Evolutionary conservation across 2,797 vertebrate species (phyloP).

Genomic region (Clarias fuscus): DNA sequence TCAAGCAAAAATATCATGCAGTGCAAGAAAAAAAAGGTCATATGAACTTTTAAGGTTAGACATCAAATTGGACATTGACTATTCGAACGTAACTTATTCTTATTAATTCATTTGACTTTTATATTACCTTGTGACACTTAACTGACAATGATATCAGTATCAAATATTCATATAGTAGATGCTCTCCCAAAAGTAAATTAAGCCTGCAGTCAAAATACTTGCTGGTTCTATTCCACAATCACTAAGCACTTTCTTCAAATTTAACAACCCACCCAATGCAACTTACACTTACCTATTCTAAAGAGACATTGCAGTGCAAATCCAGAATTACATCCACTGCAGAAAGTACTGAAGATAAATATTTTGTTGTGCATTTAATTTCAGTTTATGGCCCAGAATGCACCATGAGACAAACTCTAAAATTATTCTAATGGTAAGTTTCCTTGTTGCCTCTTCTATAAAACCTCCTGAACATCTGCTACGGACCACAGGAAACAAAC

Average conservation of each 20-base stretch:
- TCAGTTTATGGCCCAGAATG: conserved; percentile 68
- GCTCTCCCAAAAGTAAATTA: conserved; percentile 61
- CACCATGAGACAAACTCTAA: conserved; percentile 69
- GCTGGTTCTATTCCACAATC: conserved; percentile 58
- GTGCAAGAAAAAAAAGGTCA: conserved; percentile 61
- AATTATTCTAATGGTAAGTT: conserved; percentile 69
- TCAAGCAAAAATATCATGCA: neutral
- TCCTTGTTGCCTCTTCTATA: conserved; percentile 56
- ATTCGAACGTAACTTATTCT: conserved; percentile 64
- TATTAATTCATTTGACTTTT: conserved; percentile 66
- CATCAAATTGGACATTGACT: conserved; percentile 65
- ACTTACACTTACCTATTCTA: conserved; percentile 59
- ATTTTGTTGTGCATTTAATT: conserved; percentile 77
- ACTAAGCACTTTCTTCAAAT: conserved; percentile 60
- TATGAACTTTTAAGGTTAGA: conserved; percentile 64
- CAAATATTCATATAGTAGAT: conserved; percentile 23
- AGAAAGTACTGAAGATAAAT: conserved; percentile 66
- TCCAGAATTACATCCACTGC: conserved; percentile 66
- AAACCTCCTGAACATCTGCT: conserved; percentile 44
- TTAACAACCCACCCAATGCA: conserved; percentile 62
- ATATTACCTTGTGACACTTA: conserved; percentile 1
- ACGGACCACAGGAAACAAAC: conserved; percentile 57
- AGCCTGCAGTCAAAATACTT: conserved; percentile 50
- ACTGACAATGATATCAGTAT: neutral
- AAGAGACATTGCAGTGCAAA: conserved; percentile 71